These are phyloP conservation scores for Paracentrotus lividus DNA, from an alignment of 53 echinoderm and acorn worm genomes.

Conservation along the genomic window DNA sequence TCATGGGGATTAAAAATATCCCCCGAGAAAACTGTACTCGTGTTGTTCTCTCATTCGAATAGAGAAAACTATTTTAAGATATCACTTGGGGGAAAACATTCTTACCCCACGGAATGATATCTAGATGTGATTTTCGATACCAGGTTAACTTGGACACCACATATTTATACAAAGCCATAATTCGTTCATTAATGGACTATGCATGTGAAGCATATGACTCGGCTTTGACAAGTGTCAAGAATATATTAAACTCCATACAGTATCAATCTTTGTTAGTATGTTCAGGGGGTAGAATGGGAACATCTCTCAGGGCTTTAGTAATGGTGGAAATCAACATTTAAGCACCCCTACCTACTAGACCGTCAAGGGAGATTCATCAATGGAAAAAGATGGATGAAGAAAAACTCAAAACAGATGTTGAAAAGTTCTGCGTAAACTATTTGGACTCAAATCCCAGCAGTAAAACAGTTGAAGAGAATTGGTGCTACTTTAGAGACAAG, in stretches of 20 bases:
- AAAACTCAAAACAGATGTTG: constrained; percentile 24
- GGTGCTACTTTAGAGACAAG: constrained; percentile 45
- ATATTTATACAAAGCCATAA: background rate
- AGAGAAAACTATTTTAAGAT: too few relatives aligned
- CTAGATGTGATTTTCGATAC: too few relatives aligned
- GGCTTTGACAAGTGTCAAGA: background rate
- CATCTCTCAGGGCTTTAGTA: background rate
- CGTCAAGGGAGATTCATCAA: constrained; percentile 45
- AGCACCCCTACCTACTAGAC: constrained; percentile 15
- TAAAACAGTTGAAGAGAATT: constrained; percentile 44
- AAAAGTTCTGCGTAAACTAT: background rate
- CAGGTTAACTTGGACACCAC: too few relatives aligned
- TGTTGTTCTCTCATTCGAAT: too few relatives aligned
- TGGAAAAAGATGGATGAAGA: constrained; percentile 44
- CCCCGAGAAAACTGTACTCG: too few relatives aligned
- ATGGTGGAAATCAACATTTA: constrained; percentile 45
- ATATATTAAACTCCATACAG: background rate
- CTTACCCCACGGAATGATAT: too few relatives aligned
- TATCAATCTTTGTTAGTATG: too few relatives aligned
- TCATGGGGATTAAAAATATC: too few relatives aligned
- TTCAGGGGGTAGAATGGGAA: too few relatives aligned
- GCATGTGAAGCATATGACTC: background rate
- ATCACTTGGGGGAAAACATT: too few relatives aligned
- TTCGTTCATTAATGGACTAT: background rate
- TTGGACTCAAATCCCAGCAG: constrained; percentile 17